Conservation (phyloP, 2,888 invertebrate species). For the Digitonthophagus gazella region DNA sequence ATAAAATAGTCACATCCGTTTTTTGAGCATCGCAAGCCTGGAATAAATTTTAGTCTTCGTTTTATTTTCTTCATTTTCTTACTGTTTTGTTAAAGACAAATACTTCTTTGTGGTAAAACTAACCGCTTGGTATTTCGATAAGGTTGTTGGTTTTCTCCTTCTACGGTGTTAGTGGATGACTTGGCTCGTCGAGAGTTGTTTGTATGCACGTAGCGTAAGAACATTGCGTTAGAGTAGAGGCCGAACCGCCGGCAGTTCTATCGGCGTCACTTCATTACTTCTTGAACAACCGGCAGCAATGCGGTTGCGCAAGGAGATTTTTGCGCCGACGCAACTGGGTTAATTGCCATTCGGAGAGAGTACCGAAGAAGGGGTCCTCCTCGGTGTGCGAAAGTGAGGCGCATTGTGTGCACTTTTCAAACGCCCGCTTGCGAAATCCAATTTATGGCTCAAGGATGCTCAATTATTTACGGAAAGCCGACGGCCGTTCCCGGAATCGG, state of each 20-base stretch:
- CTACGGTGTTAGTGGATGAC: no score
- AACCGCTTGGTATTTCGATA: no score
- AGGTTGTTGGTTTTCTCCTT: no score
- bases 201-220: background rate
- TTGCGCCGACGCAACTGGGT: background rate
- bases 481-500: background rate
- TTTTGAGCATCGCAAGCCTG: no score
- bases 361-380: background rate
- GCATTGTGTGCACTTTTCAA: background rate
- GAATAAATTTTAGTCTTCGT: no score
- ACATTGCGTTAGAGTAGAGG: background rate
- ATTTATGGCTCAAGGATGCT: background rate
- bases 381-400: background rate
- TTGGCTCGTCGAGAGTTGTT: background rate
- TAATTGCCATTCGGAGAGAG: background rate
- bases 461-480: background rate
- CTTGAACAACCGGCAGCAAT: background rate
- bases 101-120: no score
- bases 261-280: background rate
- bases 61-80: no score
- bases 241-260: background rate
- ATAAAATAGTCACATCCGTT: no score
- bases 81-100: no score
- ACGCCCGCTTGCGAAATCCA: background rate
- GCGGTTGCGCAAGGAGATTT: background rate